These are phyloP conservation scores for Parus major DNA, from an alignment of 2,113 vertebrate genomes.

Conservation along the genomic window DNA sequence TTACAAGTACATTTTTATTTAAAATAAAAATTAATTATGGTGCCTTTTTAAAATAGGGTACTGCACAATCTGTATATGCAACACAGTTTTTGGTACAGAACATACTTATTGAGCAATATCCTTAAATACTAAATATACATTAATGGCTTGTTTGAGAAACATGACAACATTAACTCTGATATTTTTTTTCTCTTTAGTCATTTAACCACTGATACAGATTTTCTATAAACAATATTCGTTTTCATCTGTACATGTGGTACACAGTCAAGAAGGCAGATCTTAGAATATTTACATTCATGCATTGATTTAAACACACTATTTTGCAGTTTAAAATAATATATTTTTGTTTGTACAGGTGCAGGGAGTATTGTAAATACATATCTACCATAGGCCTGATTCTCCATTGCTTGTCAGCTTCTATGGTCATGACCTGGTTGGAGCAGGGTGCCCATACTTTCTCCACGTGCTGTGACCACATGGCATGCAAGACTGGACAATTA, in stretches of 20 bases:
- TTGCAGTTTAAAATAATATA: conserved; percentile 71
- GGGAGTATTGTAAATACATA: conserved; percentile 78
- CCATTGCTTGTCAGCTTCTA: conserved; percentile 70
- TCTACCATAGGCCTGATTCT: conserved; percentile 66
- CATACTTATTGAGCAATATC: conserved; percentile 80
- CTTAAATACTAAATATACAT: conserved; percentile 81
- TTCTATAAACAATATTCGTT: conserved; percentile 77
- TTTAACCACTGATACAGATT: conserved; percentile 73
- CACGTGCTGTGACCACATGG: conserved; percentile 37
- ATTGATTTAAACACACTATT: conserved; percentile 77
- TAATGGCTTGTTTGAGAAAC: conserved; percentile 84
- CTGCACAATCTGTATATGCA: conserved; percentile 74
- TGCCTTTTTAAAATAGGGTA: conserved; percentile 78
- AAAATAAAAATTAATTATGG: conserved; percentile 88
- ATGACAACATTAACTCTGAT: conserved; percentile 76
- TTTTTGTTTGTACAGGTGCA: conserved; percentile 74
- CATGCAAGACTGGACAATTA: conserved; percentile 55
- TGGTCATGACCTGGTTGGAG: conserved; percentile 56
- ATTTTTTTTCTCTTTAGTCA: conserved; percentile 76
- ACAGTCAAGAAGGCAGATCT: conserved; percentile 86
- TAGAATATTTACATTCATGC: conserved; percentile 93
- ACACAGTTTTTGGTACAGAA: conserved; percentile 79
- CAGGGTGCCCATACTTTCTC: background rate
- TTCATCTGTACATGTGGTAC: conserved; percentile 79
- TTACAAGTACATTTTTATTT: conserved; percentile 90